Base-by-base conservation (phyloP, 2,888 invertebrate genomes). In the Iselma pallidipennis region DNA sequence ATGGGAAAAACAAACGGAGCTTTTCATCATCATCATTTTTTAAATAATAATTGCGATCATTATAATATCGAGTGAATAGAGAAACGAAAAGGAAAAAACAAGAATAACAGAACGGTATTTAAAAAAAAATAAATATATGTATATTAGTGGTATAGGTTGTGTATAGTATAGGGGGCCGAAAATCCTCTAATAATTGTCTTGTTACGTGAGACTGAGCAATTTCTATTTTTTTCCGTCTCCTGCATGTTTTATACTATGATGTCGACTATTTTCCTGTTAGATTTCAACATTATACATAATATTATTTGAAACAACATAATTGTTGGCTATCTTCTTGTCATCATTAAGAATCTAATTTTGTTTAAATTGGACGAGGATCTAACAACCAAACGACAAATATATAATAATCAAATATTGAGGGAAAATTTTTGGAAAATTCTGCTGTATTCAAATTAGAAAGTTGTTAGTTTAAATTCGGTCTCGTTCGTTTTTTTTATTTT, bases 1-100 rank as follows among this genome's bases (percentile, higher is more conserved):
- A 59, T 55, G 58, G 55, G 62, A 59, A 61, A 57, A 61, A 61
- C 29, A 23, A 55, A 25, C 10, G 26, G 16, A 16, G 16, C 16
- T 37, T 37, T 37, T 37, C 25, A 37, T 26, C 26, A 23, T 2
- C 5, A 26, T 16, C n/a, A 7, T 48, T 48, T 48, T 48, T 14
- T 55, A 55, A 55, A 49, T 42, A 58, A 42, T 58, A 52, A 58
- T 58, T 58, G 45, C 9, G 2, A 37, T 19, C 37, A 37, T 37
- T 37, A 37, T 16, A 7, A 14, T n/a, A n/a, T n/a, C n/a, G n/a
- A n/a, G n/a, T n/a, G n/a, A 37, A 16, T 7, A 7, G 16, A 37
- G 5, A 6, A 37, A 37, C 2, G 6, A 26, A 26, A 4, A n/a
- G 33, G n/a, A 33, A 33, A 33, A 33, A 33, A 10, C 12, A 4